phyloP scores from a whole-genome alignment of 2,113 vertebrate species.

The Enhydra lutris region DNA sequence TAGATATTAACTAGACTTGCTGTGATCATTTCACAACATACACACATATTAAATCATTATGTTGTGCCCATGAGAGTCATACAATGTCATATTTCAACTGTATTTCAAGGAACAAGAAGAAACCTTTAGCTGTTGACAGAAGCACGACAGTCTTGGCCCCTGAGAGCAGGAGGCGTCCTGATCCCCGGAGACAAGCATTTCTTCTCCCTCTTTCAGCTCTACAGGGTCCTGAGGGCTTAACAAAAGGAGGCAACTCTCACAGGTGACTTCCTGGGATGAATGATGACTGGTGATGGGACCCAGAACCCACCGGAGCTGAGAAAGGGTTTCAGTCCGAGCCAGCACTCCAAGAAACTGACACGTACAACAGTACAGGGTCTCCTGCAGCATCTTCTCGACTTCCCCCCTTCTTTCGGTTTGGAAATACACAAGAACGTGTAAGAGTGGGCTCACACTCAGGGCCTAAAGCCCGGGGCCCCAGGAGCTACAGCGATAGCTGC shows the following conservation, averaged over 20 bases:
- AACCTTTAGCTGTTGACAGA: not conserved
- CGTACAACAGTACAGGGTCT: accelerated
- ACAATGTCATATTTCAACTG: not conserved
- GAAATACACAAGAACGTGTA: not conserved
- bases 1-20: not conserved
- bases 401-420: not conserved
- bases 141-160: not conserved
- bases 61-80: not conserved
- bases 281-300: not conserved
- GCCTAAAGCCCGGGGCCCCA: not conserved
- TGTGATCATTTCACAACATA: not conserved
- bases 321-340: not conserved
- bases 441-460: too few species aligned
- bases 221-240: not conserved
- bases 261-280: too few species aligned
- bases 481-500: not conserved
- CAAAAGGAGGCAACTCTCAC: not conserved
- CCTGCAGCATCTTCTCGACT: too few species aligned
- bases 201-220: not conserved
- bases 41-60: not conserved
- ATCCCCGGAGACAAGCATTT: too few species aligned
- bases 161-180: accelerated
- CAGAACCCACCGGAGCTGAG: not conserved
- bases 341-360: accelerated
- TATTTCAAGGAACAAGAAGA: not conserved